Conservation (phyloP, 2,113 vertebrate species). For the Neodon shergylaensis region DNA sequence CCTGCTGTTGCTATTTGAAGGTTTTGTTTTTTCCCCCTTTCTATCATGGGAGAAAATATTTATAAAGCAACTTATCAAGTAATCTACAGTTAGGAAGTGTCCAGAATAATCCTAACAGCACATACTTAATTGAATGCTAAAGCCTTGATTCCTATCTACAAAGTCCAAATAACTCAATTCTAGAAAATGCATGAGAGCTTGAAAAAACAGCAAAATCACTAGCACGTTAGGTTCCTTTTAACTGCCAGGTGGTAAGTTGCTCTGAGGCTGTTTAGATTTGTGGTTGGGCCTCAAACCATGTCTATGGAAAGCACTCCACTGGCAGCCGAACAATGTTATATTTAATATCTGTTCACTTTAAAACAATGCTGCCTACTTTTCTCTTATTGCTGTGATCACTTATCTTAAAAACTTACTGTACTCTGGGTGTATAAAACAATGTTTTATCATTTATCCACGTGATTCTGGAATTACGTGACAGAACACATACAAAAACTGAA, state of each 20-base stretch:
- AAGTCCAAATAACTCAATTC: background rate
- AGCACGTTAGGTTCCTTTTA: conserved; percentile 47
- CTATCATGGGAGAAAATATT: conserved; percentile 3
- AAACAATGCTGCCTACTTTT: conserved; percentile 58
- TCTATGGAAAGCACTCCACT: conserved; percentile 64
- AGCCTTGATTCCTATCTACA: background rate
- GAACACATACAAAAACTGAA: conserved; percentile 53
- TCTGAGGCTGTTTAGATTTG: conserved; percentile 71
- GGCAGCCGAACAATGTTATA: conserved; percentile 62
- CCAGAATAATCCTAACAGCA: background rate
- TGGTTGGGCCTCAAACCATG: conserved; percentile 64
- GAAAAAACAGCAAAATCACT: background rate
- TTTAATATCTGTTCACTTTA: conserved; percentile 64
- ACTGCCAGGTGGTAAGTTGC: conserved; percentile 66
- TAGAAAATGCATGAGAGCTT: background rate
- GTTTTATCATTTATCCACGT: conserved; percentile 34
- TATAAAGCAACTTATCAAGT: conserved; percentile 57
- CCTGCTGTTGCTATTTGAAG: conserved; percentile 51
- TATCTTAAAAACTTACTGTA: conserved; percentile 29
- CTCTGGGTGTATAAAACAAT: background rate
- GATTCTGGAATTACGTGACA: conserved; percentile 24
- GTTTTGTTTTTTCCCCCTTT: background rate
- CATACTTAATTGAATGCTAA: background rate
- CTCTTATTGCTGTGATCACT: conserved; percentile 22
- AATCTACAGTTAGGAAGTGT: background rate